Percentiles rank a stretch among this genome's conserved stretches.
These are phyloP conservation scores for Apeira syringaria DNA, from an alignment of 2,888 invertebrate species.

Conservation along the genomic window DNA sequence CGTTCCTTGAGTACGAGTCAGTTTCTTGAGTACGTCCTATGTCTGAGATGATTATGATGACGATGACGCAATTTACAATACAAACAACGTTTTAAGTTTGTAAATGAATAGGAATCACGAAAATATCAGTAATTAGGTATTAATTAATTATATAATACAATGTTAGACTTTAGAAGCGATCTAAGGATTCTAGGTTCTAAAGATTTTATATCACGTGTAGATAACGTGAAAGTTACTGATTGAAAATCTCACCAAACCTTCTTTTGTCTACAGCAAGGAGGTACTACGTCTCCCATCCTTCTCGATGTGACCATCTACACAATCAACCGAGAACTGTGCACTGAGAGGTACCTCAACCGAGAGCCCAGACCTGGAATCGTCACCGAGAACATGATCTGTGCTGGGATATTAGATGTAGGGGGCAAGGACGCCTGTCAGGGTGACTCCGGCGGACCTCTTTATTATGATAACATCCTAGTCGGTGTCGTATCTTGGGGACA, in stretches of 20 bases:
- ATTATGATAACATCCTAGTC: conserved; percentile 46
- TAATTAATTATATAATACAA: no score
- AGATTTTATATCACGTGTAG: no score
- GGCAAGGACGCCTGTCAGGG: conserved; percentile 52
- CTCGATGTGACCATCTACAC: conserved; percentile 50
- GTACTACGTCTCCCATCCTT: conserved; percentile 35
- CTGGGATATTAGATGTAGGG: conserved; percentile 43
- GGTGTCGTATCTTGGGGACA: conserved; percentile 68
- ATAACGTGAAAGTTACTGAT: no score
- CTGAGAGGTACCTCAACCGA: conserved; percentile 39
- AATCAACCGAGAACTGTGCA: conserved; percentile 49
- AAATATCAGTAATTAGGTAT: no score
- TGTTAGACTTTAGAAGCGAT: no score
- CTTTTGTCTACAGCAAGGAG: conserved; percentile 36
- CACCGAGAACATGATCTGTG: conserved; percentile 49
- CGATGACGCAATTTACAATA: no score
- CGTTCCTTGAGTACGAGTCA: no score
- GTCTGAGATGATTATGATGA: no score
- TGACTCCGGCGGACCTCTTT: conserved; percentile 56
- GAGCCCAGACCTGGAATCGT: conserved; percentile 18
- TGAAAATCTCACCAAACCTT: neutral
- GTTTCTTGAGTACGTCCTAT: no score
- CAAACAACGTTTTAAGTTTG: no score
- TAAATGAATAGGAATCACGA: no score
- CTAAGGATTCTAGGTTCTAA: no score